phyloP scores from a whole-genome alignment of 2,888 invertebrate genomes.

The Hirtodrosophila confusa region DNA sequence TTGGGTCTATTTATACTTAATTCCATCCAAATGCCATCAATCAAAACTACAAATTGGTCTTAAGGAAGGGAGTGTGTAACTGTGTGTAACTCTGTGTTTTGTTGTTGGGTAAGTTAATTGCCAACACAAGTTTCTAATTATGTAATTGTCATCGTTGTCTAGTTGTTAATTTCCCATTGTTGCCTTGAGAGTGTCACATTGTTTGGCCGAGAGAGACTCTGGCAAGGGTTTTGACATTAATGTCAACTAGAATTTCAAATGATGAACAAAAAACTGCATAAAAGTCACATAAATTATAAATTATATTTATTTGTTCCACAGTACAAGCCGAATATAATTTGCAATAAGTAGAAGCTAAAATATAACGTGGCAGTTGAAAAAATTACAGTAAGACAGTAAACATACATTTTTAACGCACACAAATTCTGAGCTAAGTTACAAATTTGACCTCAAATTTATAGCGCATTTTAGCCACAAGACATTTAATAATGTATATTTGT shows the following conservation, averaged over 20 bases:
- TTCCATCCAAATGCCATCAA: slow-evolving; percentile 63
- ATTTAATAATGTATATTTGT: slow-evolving; percentile 53
- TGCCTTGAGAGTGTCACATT: slow-evolving; percentile 38
- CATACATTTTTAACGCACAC: slow-evolving; percentile 6
- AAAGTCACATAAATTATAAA: background rate
- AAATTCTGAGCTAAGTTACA: slow-evolving; percentile 13
- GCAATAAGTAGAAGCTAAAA: background rate
- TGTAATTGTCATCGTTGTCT: slow-evolving; percentile 64
- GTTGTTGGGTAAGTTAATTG: slow-evolving; percentile 62
- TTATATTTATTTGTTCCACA: background rate
- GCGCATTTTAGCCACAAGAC: slow-evolving; percentile 29
- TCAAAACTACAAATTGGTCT: slow-evolving; percentile 55
- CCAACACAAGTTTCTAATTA: slow-evolving; percentile 71
- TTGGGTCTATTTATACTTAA: slow-evolving; percentile 17
- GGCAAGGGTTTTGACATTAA: slow-evolving; percentile 41
- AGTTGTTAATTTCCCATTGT: slow-evolving; percentile 21
- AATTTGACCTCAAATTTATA: slow-evolving; percentile 51
- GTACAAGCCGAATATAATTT: background rate
- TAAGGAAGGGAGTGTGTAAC: slow-evolving; percentile 33
- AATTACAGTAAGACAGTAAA: slow-evolving; percentile 30
- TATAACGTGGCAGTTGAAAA: slow-evolving; percentile 1
- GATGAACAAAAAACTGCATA: slow-evolving; percentile 22
- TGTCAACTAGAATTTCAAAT: slow-evolving; percentile 14
- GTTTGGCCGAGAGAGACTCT: slow-evolving; percentile 40
- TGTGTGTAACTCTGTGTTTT: slow-evolving; percentile 3